Conservation (phyloP, 2,113 vertebrate genomes). For the Notarius quadriscutis region DNA sequence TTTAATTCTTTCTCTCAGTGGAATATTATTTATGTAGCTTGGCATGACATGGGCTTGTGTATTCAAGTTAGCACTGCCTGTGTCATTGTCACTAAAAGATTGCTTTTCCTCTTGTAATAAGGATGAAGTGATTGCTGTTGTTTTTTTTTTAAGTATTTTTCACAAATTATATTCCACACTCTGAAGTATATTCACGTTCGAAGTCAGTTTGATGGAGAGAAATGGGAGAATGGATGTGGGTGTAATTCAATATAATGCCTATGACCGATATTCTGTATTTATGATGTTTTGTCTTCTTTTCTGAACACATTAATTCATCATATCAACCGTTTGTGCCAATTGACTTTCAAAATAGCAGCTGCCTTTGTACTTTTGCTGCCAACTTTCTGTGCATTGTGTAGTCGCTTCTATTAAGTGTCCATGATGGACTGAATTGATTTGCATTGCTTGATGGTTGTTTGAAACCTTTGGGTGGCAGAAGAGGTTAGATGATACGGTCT, state of each 20-base stretch:
- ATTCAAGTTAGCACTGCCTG: constrained; percentile 26
- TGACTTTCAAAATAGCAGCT: constrained; percentile 11
- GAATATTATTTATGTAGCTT: not conserved
- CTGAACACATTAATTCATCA: constrained; percentile 9
- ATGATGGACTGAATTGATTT: constrained; percentile 32
- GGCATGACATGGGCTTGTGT: constrained; percentile 28
- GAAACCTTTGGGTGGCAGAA: constrained; percentile 6
- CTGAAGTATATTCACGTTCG: not conserved
- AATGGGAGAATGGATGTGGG: not conserved
- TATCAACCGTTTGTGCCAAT: not conserved
- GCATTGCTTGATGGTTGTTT: not conserved
- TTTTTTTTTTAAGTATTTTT: not conserved
- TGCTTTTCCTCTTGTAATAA: constrained; percentile 24
- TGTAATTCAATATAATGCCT: constrained; percentile 7
- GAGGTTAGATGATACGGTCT: not conserved
- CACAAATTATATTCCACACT: not conserved
- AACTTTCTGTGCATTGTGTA: constrained; percentile 31
- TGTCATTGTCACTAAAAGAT: constrained; percentile 30
- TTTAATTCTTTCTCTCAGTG: constrained; percentile 8
- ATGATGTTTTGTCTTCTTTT: not conserved
- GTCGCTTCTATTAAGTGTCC: constrained; percentile 35
- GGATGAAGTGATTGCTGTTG: not conserved
- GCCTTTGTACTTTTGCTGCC: constrained; percentile 27
- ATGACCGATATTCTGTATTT: not conserved
- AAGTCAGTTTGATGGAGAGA: not conserved